Conservation (phyloP, 2,797 vertebrate genomes). For the Spheniscus humboldti region DNA sequence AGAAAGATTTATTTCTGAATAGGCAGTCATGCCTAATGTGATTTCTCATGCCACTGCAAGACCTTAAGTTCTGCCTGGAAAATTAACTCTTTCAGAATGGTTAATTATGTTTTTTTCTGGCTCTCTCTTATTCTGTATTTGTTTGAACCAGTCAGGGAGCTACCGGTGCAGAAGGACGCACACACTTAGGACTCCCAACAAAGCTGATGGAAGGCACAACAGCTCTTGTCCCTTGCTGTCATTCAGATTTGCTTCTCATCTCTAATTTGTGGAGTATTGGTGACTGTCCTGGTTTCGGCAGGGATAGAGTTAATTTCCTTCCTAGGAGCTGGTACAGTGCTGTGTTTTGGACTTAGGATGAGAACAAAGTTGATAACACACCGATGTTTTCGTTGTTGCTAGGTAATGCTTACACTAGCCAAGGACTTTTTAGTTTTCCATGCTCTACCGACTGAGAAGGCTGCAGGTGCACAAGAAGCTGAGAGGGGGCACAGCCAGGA, state of each 20-base stretch:
- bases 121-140: background rate
- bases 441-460: too few species aligned
- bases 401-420: too few species aligned
- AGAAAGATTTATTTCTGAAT: background rate
- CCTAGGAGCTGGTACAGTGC: too few species aligned
- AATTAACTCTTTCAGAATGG: background rate
- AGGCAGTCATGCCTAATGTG: too few species aligned
- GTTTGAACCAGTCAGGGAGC: background rate
- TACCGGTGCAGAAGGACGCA: background rate
- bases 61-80: background rate
- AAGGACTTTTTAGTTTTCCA: too few species aligned
- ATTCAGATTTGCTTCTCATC: background rate
- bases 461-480: too few species aligned
- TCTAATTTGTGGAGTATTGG: background rate
- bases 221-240: background rate
- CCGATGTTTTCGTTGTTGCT: too few species aligned
- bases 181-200: background rate
- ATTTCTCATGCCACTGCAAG: background rate
- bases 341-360: too few species aligned
- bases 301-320: too few species aligned
- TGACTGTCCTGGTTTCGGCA: too few species aligned
- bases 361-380: too few species aligned
- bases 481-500: too few species aligned
- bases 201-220: background rate
- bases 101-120: background rate